These are phyloP conservation scores for Hydrozoanthus tunicans DNA, from an alignment of 64 coral and sea anemone species.

Conservation along the genomic window DNA sequence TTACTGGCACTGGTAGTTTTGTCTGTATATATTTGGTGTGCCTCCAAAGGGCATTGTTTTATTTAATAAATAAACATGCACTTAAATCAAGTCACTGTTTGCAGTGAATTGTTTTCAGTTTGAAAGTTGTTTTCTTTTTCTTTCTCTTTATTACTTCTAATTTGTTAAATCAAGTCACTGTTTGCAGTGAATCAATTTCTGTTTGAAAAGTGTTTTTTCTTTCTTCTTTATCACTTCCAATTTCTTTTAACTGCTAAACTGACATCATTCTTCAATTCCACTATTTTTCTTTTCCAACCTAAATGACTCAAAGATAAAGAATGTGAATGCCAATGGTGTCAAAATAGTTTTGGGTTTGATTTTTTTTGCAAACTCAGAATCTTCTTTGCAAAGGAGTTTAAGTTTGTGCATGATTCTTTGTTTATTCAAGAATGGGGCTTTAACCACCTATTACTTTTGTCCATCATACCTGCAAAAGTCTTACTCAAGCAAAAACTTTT, in stretches of 20 bases:
- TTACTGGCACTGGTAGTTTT: conserved; percentile 14
- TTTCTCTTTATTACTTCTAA: background rate
- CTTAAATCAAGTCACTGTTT: conserved; percentile 33
- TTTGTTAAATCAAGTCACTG: background rate
- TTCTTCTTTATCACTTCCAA: background rate
- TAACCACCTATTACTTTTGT: no score
- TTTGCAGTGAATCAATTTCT: conserved; percentile 27
- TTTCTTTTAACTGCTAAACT: background rate
- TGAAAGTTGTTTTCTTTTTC: background rate
- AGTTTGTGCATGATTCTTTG: no score
- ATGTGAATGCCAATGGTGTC: no score
- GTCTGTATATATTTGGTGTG: conserved; percentile 23
- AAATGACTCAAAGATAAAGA: no score
- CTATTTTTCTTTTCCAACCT: no score
- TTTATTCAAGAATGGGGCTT: no score
- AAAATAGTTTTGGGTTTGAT: no score
- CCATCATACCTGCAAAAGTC: no score
- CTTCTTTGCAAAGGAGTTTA: no score
- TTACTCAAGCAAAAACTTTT: no score
- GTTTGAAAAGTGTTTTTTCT: background rate
- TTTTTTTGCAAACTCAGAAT: no score
- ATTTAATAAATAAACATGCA: conserved; percentile 27
- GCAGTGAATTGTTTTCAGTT: conserved; percentile 42
- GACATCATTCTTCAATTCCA: no score
- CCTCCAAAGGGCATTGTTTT: background rate